Evolutionary conservation across 2,888 invertebrate genomes (phyloP), one percentile per base, ranked within the genome.

Genomic region (Stenichneumon culpator): DNA sequence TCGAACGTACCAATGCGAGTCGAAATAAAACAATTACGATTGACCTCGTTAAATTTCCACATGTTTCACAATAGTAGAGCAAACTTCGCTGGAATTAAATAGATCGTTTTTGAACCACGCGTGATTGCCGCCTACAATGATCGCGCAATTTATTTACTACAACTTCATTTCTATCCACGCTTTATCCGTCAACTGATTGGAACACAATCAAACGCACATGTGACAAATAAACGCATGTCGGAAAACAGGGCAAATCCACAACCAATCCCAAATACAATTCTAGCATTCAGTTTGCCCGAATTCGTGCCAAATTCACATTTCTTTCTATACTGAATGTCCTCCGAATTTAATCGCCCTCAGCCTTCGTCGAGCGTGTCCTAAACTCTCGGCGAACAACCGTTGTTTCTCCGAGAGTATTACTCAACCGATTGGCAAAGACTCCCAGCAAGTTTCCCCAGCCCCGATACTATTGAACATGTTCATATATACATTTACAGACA

Each of bases 351-450:
- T 50, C 65, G 73, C 77, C 50, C 69, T 72, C 63, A 3, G 19
- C 74, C 63, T 75, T 82, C 68, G 67, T 70, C 72, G 52, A 19
- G 52, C 39, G 74, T 70, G 57, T 82, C 67, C 77, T 60, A 86
- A 86, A 83, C 77, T 86, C 86, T 73, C 47, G 69, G 68, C n/a
- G 73, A 77, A 80, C 73, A 68, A 79, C 78, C 82, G 77, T 77
- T 82, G 85, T 69, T 80, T 68, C 80, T 70, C 79, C 84, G 65
- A 63, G 82, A 83, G 79, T 89, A 89, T 90, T 87, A n/a, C 86
- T 87, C 89, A 83, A 89, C 87, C 87, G 89, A 91, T 91, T 90
- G 90, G 88, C 89, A 87, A 89, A 87, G 87, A 84, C 80, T 80
- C 80, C 81, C 79, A 70, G 69, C 86, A 88, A 89, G 88, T 90